These are phyloP conservation scores for Cremastinae sp. DNA, from an alignment of 2,888 invertebrate species.

Conservation along the genomic window DNA sequence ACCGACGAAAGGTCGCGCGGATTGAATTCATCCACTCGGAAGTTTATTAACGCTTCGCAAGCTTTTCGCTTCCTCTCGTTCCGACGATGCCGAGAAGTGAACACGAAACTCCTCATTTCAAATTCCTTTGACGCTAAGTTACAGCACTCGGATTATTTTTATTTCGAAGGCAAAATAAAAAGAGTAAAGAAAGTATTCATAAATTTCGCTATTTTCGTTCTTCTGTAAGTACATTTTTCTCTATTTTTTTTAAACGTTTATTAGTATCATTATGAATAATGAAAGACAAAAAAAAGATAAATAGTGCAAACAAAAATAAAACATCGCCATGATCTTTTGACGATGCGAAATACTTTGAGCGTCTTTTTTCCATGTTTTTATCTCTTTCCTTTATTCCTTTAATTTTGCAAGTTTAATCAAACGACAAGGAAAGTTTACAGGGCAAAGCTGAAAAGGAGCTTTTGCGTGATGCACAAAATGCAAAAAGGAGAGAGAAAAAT, in stretches of 20 bases:
- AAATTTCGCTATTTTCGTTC: background rate
- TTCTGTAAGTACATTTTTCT: too few relatives aligned
- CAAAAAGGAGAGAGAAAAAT: too few relatives aligned
- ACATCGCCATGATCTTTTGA: too few relatives aligned
- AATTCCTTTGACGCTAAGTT: conserved; percentile 30
- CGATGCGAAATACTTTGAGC: too few relatives aligned
- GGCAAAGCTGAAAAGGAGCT: background rate
- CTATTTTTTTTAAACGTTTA: too few relatives aligned
- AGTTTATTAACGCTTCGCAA: conserved; percentile 68
- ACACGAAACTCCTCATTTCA: conserved; percentile 36
- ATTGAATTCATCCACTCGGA: conserved; percentile 71
- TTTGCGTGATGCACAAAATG: too few relatives aligned
- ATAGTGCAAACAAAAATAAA: too few relatives aligned
- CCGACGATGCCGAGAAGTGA: conserved; percentile 21
- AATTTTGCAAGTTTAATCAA: too few relatives aligned
- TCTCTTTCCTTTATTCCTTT: too few relatives aligned
- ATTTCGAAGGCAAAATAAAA: conserved; percentile 3
- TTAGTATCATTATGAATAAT: too few relatives aligned
- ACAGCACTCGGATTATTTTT: background rate
- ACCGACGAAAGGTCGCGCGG: conserved; percentile 54
- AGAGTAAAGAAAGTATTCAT: background rate
- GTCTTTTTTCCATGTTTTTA: too few relatives aligned
- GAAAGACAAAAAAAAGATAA: too few relatives aligned
- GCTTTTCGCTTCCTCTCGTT: conserved; percentile 38
- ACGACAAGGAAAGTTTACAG: background rate